Evolutionary conservation across 2,888 invertebrate genomes (phyloP).

Genomic region (Alloplasta piceator): DNA sequence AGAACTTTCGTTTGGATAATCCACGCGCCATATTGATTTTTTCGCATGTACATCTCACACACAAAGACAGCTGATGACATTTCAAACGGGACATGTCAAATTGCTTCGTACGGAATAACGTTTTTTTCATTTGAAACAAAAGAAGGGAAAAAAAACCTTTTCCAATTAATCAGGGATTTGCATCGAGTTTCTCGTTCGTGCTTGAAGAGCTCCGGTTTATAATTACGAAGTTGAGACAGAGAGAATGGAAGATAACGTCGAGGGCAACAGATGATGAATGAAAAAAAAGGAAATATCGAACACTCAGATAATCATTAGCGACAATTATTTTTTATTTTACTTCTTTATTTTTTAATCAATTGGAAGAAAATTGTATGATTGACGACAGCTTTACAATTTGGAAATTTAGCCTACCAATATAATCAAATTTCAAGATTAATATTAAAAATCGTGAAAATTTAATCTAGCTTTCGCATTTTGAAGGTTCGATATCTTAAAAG

Average conservation of each 20-base stretch:
- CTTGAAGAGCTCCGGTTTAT: slow-evolving; percentile 11
- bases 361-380: too few species aligned
- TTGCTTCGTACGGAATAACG: slow-evolving; percentile 40
- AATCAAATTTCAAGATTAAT: too few species aligned
- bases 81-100: slow-evolving; percentile 33
- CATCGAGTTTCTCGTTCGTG: slow-evolving; percentile 26
- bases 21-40: neutral
- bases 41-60: neutral
- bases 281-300: neutral
- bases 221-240: slow-evolving; percentile 35
- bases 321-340: neutral
- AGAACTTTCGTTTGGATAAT: slow-evolving; percentile 3
- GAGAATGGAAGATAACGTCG: neutral
- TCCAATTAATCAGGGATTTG: slow-evolving; percentile 62
- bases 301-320: neutral
- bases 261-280: neutral
- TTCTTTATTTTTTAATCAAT: too few species aligned
- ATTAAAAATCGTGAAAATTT: too few species aligned
- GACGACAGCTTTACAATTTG: too few species aligned
- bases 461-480: too few species aligned
- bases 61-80: slow-evolving; percentile 1
- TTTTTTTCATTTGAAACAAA: slow-evolving; percentile 54
- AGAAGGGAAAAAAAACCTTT: slow-evolving; percentile 42
- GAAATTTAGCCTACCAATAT: too few species aligned
- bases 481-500: too few species aligned